phyloP scores from a whole-genome alignment of 1,140 invertebrate genomes.

The Copidosoma floridanum region DNA sequence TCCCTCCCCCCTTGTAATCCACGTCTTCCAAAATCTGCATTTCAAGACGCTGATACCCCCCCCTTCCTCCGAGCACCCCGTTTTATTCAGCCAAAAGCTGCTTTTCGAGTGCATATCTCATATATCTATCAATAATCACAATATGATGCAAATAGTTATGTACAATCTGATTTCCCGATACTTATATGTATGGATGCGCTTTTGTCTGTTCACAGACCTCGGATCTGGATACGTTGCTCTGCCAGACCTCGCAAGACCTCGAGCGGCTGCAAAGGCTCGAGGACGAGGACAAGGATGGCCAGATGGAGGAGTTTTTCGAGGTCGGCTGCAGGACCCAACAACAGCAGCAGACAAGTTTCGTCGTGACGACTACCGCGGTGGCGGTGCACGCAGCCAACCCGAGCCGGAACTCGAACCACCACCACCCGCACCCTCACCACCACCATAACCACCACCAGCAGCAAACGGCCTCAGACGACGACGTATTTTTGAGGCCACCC shows the following conservation, averaged over 20 bases:
- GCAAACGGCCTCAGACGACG: conserved; percentile 60
- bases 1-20: conserved; percentile 21
- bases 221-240: conserved; percentile 63
- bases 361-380: conserved; percentile 54
- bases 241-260: conserved; percentile 61
- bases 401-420: conserved; percentile 37
- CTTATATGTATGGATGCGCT: neutral
- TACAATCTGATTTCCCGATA: no score
- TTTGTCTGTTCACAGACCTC: conserved; percentile 54
- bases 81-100: no score
- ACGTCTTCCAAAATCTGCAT: no score
- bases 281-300: conserved; percentile 57
- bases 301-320: conserved; percentile 71
- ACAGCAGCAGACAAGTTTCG: conserved; percentile 60
- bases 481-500: conserved; percentile 77
- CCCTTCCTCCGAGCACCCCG: no score
- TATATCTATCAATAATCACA: no score
- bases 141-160: no score
- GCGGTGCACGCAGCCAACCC: conserved; percentile 4
- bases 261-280: conserved; percentile 59
- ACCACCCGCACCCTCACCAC: conserved; percentile 28
- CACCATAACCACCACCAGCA: conserved; percentile 30
- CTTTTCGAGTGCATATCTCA: no score
- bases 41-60: no score
- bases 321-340: conserved; percentile 44